These are phyloP conservation scores for Chloroceryle aenea DNA, from an alignment of 2,113 vertebrate genomes.

Conservation along the genomic window DNA sequence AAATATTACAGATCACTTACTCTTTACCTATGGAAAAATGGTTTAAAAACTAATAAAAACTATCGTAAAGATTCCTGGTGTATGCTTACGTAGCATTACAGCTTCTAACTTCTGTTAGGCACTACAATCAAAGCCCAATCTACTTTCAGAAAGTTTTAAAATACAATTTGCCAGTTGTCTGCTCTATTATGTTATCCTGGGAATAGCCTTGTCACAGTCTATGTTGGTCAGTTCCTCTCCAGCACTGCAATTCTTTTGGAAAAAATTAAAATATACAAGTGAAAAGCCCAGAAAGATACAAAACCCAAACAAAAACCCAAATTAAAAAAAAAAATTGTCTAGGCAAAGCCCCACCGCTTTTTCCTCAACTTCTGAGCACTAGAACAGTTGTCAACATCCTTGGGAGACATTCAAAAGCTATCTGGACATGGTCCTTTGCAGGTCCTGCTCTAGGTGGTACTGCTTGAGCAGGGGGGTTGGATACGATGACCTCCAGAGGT, in stretches of 20 bases:
- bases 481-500: neutral
- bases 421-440: neutral
- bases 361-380: neutral
- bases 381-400: neutral
- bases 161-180: neutral
- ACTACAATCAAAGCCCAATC: neutral
- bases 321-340: no score
- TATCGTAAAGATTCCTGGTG: rapidly evolving
- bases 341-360: neutral
- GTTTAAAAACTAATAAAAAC: neutral
- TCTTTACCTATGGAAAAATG: neutral
- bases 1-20: neutral
- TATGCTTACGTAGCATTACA: rapidly evolving
- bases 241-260: neutral
- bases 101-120: neutral
- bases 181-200: neutral
- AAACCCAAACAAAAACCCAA: neutral
- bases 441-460: no score
- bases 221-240: neutral
- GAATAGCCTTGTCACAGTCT: neutral
- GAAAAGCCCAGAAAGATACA: neutral
- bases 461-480: neutral
- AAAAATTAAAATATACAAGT: neutral
- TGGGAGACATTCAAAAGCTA: neutral
- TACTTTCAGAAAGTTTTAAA: neutral